Conservation (phyloP, 2,888 invertebrate species). For the Tenthredo livida region DNA sequence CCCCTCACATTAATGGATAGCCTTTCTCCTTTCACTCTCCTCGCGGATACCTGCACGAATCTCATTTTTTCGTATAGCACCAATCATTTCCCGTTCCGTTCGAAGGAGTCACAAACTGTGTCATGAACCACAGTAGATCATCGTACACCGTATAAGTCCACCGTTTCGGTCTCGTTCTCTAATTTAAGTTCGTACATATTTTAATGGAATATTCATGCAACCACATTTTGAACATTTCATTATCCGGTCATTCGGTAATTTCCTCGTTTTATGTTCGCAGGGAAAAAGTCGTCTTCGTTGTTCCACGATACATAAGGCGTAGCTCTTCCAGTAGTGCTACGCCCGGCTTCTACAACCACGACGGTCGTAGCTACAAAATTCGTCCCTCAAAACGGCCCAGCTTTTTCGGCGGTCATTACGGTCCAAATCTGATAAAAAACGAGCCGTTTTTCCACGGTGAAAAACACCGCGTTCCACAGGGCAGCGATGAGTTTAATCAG, state of each 20-base stretch:
- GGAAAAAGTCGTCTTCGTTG: constrained; percentile 67
- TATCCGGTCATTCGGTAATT: not conserved
- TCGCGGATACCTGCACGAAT: constrained; percentile 2
- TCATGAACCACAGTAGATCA: not conserved
- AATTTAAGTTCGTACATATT: not conserved
- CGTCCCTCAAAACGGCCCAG: constrained; percentile 12
- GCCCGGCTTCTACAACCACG: constrained; percentile 50
- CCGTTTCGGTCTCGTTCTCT: not conserved
- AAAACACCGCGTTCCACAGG: constrained; percentile 61
- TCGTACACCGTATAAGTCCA: not conserved
- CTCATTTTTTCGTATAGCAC: not conserved
- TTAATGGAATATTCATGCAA: not conserved
- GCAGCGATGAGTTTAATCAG: constrained; percentile 70
- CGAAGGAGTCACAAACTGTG: constrained; percentile 20
- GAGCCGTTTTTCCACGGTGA: constrained; percentile 6
- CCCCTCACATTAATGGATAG: not conserved
- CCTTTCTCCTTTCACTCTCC: constrained; percentile 51
- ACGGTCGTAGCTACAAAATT: constrained; percentile 57
- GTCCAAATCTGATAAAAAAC: not conserved
- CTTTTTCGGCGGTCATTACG: not conserved
- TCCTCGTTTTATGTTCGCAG: constrained; percentile 57
- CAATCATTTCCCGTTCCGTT: constrained; percentile 30
- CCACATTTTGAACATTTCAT: not conserved
- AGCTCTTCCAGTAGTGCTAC: constrained; percentile 62
- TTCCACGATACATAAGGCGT: constrained; percentile 68